Conservation (phyloP, 23 tunicate species). For the Pegea sp. region DNA sequence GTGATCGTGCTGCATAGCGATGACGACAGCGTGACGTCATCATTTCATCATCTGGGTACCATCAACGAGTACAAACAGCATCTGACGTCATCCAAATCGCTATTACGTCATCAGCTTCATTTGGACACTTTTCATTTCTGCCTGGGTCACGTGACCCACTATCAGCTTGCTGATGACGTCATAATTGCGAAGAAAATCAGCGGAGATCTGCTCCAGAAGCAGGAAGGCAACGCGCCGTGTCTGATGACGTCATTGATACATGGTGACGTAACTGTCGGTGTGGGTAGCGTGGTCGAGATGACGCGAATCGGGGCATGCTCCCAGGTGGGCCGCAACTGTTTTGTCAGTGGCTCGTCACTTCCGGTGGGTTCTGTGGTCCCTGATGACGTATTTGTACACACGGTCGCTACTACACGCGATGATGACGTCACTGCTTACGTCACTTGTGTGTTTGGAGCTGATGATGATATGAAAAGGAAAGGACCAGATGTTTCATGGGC, state of each 20-base stretch:
- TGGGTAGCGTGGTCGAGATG: conserved; percentile 39
- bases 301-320: conserved; percentile 13
- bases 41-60: conserved; percentile 70
- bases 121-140: too few relatives aligned
- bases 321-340: conserved; percentile 23
- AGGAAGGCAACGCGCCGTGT: conserved; percentile 3
- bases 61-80: conserved; percentile 40
- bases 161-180: too few relatives aligned
- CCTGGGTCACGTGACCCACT: too few relatives aligned
- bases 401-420: conserved; percentile 9
- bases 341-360: conserved; percentile 36
- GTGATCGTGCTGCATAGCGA: conserved; percentile 13
- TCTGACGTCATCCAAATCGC: too few relatives aligned
- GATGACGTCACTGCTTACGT: conserved; percentile 3
- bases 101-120: too few relatives aligned
- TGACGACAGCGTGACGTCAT: conserved; percentile 13
- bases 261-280: conserved; percentile 37
- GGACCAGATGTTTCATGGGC: conserved; percentile 4
- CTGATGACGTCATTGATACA: conserved; percentile 25
- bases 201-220: too few relatives aligned
- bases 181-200: too few relatives aligned
- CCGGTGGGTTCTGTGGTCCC: conserved; percentile 12
- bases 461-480: conserved; percentile 26
- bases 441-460: conserved; percentile 35
- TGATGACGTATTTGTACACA: conserved; percentile 25